Base-by-base conservation (phyloP, 2,113 vertebrate species). In the Epinephelus cyanopodus region DNA sequence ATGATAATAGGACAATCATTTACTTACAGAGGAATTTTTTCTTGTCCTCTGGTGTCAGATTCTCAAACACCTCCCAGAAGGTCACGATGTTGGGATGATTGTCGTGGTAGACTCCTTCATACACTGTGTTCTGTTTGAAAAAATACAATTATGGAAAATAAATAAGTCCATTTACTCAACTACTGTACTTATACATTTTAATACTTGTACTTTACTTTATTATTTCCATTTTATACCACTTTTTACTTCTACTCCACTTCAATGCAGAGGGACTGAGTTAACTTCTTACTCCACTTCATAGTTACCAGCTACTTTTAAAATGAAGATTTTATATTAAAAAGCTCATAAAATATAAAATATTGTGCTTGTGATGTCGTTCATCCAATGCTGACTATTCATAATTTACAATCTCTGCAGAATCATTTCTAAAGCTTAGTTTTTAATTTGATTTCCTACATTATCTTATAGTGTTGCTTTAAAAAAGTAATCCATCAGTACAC, bases 11-110 rank as follows among this genome's bases (percentile, higher is more conserved):
- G 1, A 29, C 7, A 57, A 39, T 76, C 12, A 14, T 9, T 50
- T 48, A 94, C 96, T 91, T 94, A 97, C 97, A 70, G 2, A 97
- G 90, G 82, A 98, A 97, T 18, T 82, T 87, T 84, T 95, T 97
- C 92, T 97, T 97, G 61, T 97, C 84, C 14, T 94, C 87, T 0
- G 77, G 53, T 29, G 92, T 87, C 73, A 97, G 83, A 33, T 91
- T 86, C 37, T 96, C 96, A 88, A 98, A 97, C 87, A 96, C 96
- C 69, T 96, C 69, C 97, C 97, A 97, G 90, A 98, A 97, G 61
- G 76, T 94, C 5, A 93, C 1, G 52, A 95, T 95, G 56, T 93
- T 97, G 50, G 93, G 94, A 68, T 97, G 96, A 0, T 45, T 69
- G 12, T 39, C 85, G 5, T 91, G 50, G 54, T 96, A 97, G 5